A percentile compares a stretch with the other conserved stretches of the same genome.
These are phyloP conservation scores for Sympetrum striolatum DNA, from an alignment of 2,888 invertebrate genomes.

Conservation along the genomic window DNA sequence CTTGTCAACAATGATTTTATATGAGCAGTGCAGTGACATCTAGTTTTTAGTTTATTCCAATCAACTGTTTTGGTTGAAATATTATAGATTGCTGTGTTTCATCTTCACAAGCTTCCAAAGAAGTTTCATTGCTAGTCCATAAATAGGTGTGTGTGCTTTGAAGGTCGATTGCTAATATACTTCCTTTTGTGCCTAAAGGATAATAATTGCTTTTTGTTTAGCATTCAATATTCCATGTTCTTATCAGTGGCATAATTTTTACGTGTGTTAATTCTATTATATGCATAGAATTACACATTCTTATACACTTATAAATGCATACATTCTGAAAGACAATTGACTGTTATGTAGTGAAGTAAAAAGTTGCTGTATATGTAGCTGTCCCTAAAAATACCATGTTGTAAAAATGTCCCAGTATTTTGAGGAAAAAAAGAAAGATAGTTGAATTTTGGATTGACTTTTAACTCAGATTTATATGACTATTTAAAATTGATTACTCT, in stretches of 20 bases:
- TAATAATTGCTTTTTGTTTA: conserved; percentile 36
- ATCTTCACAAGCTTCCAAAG: conserved; percentile 43
- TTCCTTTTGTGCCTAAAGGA: conserved; percentile 42
- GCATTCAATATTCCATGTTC: conserved; percentile 43
- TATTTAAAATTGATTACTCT: conserved; percentile 33
- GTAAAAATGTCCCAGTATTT: conserved; percentile 43
- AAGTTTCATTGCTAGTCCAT: conserved; percentile 42
- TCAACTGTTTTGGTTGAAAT: conserved; percentile 31
- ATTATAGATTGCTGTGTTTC: conserved; percentile 36
- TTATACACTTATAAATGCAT: conserved; percentile 37
- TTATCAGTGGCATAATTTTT: conserved; percentile 41
- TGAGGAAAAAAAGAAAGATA: conserved; percentile 37
- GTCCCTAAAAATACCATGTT: conserved; percentile 36
- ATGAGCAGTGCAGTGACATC: conserved; percentile 42
- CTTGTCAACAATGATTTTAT: conserved; percentile 33
- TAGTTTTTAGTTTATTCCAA: conserved; percentile 38
- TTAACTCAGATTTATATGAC: conserved; percentile 39
- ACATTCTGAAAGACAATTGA: conserved; percentile 43
- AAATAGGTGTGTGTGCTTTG: conserved; percentile 16
- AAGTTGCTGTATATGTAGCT: conserved; percentile 38
- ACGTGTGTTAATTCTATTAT: conserved; percentile 28
- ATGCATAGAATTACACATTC: conserved; percentile 42
- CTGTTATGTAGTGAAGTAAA: conserved; percentile 40
- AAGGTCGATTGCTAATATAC: conserved; percentile 27
- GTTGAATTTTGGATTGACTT: conserved; percentile 43